Evolutionary conservation across 2,888 invertebrate species (phyloP).

Genomic region (Stenchaetothrips biformis): DNA sequence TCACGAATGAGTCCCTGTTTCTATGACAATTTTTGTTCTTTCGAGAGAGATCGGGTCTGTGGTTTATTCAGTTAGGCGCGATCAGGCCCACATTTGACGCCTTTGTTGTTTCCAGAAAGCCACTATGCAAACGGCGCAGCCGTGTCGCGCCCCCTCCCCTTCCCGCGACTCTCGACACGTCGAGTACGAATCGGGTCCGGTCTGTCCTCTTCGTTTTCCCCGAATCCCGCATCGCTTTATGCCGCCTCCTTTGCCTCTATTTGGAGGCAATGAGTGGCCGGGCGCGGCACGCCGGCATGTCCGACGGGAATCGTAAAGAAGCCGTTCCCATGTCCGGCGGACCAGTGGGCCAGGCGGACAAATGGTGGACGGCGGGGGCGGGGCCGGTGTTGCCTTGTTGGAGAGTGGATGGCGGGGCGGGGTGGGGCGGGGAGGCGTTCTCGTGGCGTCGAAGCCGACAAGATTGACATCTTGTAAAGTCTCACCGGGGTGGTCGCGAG

Average conservation of each 20-base stretch:
- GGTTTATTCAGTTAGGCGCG: no score
- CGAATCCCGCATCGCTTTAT: no score
- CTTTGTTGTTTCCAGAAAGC: no score
- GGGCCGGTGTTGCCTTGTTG: background rate
- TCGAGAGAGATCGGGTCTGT: no score
- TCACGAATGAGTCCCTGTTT: no score
- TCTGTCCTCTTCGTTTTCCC: no score
- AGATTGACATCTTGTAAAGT: no score
- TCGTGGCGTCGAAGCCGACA: background rate
- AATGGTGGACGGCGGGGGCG: background rate
- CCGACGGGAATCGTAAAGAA: background rate
- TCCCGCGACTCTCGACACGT: background rate
- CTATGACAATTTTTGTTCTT: no score
- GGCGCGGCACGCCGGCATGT: constrained; percentile 42
- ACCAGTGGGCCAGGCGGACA: background rate
- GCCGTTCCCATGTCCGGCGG: background rate
- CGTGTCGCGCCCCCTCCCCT: background rate
- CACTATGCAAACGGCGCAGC: no score
- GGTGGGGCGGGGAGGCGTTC: background rate
- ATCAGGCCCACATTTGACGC: no score
- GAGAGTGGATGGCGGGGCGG: background rate
- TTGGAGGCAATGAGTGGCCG: constrained; percentile 41
- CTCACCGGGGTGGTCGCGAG: background rate
- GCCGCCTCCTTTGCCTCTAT: no score
- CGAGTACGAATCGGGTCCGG: background rate